phyloP scores from a whole-genome alignment of 2,888 invertebrate species.

The Camptogramma bilineatum region DNA sequence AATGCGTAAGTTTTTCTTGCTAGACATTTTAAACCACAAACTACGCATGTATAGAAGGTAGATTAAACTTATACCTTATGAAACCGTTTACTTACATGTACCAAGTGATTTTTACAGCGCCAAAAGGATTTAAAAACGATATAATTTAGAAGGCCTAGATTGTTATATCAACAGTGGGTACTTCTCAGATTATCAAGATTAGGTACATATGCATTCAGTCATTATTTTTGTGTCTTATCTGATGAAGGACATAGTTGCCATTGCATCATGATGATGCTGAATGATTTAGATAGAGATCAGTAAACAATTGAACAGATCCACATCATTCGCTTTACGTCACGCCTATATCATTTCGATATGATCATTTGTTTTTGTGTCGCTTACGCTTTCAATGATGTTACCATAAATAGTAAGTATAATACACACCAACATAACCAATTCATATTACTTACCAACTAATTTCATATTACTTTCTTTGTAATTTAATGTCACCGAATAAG shows the following conservation, averaged over 20 bases:
- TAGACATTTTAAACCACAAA: no score
- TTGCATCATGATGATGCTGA: background rate
- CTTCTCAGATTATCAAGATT: no score
- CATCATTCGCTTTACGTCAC: constrained; percentile 1
- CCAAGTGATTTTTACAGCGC: no score
- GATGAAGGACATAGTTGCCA: background rate
- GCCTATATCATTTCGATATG: constrained; percentile 9
- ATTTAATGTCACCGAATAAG: background rate
- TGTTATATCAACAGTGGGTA: no score
- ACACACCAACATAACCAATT: background rate
- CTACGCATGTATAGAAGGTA: no score
- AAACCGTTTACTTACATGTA: no score
- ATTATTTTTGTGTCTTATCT: no score
- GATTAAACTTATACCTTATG: no score
- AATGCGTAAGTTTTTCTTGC: no score
- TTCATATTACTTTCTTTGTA: background rate
- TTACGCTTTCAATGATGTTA: constrained; percentile 18
- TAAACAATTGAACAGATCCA: background rate
- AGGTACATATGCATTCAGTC: no score
- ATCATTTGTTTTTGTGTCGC: constrained; percentile 23
- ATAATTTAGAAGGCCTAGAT: no score
- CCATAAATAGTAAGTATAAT: constrained; percentile 3
- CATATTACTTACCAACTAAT: background rate
- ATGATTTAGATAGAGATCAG: background rate
- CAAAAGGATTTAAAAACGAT: no score